phyloP scores from a whole-genome alignment of 2,797 vertebrate species.

The Poeciliopsis gracilis region DNA sequence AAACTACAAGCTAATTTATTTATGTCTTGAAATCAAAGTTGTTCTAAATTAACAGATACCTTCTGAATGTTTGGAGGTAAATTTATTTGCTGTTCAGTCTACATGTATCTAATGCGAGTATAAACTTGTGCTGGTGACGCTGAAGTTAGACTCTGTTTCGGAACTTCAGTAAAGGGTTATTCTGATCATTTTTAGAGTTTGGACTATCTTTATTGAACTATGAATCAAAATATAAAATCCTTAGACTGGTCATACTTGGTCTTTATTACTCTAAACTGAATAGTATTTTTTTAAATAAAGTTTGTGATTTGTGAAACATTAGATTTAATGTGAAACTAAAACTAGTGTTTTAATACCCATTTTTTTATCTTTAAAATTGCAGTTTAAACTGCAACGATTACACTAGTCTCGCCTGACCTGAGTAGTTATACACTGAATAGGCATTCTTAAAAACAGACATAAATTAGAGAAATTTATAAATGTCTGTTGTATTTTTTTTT shows the following conservation, averaged over 20 bases:
- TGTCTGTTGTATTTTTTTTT: neutral
- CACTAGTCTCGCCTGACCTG: neutral
- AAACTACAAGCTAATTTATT: neutral
- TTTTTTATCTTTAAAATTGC: neutral
- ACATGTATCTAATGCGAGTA: neutral
- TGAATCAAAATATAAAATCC: neutral
- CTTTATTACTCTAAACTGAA: neutral
- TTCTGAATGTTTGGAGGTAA: fast-evolving
- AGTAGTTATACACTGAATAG: neutral
- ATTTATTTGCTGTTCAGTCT: fast-evolving
- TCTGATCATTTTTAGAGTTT: neutral
- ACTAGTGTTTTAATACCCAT: neutral
- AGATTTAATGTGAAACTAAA: neutral
- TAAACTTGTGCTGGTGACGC: conserved; percentile 11
- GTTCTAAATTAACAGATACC: fast-evolving
- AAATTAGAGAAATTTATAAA: neutral
- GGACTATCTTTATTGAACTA: neutral
- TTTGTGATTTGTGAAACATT: neutral
- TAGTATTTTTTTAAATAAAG: neutral
- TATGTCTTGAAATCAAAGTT: fast-evolving
- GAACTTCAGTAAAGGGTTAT: neutral
- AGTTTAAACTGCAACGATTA: neutral
- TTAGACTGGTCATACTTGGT: neutral
- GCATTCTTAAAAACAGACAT: neutral
- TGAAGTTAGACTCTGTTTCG: neutral